Base-by-base conservation (phyloP, 2,888 invertebrate genomes). In the Mechanitis mazaeus region DNA sequence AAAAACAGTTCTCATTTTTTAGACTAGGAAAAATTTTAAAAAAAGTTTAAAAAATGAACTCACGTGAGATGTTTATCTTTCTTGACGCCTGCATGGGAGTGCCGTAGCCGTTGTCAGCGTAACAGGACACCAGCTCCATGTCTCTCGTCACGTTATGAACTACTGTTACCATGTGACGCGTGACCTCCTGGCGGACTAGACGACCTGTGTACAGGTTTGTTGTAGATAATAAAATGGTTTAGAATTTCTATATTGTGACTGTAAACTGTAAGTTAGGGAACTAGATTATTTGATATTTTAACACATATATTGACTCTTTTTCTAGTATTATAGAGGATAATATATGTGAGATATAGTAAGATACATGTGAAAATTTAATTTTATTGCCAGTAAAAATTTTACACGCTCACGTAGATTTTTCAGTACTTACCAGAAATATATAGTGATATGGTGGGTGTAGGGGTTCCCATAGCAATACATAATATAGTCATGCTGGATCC, bases 31-130 rank as follows among this genome's bases (percentile, higher is more conserved):
- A n/a, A n/a, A n/a, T n/a, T n/a, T n/a, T n/a, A n/a, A n/a, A n/a
- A n/a, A n/a, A n/a, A n/a, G n/a, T n/a, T n/a, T n/a, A n/a, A n/a
- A n/a, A n/a, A n/a, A n/a, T n/a, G n/a, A 33, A 45, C 95, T 93
- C 83, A 96, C 96, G 95, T 74, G 95, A 95, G 59, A 96, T 95
- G 64, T 93, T 94, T 63, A 96, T 94, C 78, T 93, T 94, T 69
- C 94, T 91, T 0, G 95, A 94, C 0, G 96, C 94, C 80, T 96
- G 95, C 94, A 95, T 95, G 2, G 96, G 96, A 0, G 95, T 94
- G 0, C 96, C 96, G 75, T 95, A 95, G 1, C 96, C 96, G 75
- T 96, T 96, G 85, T 96, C 96, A 0, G 95, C 96, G 82, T 95
- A 96, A 80, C 96, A 96, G 0, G 95, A 95, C 66, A 96, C 94